These are phyloP conservation scores for Frankliniella fusca DNA, from an alignment of 2,888 invertebrate genomes.

Conservation along the genomic window DNA sequence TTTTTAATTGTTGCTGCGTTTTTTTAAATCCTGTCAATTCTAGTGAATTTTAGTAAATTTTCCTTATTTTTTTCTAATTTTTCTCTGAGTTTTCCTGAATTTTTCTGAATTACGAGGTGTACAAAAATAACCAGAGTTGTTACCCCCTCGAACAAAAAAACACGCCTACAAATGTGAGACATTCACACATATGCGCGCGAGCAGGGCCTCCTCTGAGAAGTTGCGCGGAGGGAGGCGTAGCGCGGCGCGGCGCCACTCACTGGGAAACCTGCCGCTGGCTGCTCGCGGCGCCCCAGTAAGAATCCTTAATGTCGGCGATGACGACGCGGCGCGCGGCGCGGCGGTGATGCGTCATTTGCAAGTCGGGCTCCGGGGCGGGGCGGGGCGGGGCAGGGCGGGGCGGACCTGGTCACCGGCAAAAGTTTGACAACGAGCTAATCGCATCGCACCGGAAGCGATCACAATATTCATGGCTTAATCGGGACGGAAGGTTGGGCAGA, in stretches of 20 bases:
- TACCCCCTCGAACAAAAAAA: no score
- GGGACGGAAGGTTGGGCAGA: not conserved
- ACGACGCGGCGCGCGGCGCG: not conserved
- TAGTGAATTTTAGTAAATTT: no score
- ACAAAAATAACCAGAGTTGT: no score
- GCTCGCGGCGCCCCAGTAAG: not conserved
- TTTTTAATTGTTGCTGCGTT: no score
- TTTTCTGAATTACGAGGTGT: no score
- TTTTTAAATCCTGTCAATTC: no score
- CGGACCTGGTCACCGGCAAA: not conserved
- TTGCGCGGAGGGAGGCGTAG: not conserved
- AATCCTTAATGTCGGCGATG: no score
- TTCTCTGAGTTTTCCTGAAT: no score
- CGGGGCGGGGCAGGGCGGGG: not conserved
- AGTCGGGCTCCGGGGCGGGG: not conserved
- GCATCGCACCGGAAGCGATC: not conserved
- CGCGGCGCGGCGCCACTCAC: not conserved
- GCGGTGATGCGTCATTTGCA: not conserved
- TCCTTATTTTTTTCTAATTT: no score
- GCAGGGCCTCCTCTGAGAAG: no score
- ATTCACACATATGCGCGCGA: no score
- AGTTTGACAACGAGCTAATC: not conserved
- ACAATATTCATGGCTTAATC: slow-evolving; percentile 21
- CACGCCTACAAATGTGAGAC: no score
- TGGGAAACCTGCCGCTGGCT: not conserved